Percentiles rank a stretch among this genome's conserved stretches.
These are phyloP conservation scores for Nannoperca obscura DNA, from an alignment of 2,797 vertebrate species.

Conservation along the genomic window DNA sequence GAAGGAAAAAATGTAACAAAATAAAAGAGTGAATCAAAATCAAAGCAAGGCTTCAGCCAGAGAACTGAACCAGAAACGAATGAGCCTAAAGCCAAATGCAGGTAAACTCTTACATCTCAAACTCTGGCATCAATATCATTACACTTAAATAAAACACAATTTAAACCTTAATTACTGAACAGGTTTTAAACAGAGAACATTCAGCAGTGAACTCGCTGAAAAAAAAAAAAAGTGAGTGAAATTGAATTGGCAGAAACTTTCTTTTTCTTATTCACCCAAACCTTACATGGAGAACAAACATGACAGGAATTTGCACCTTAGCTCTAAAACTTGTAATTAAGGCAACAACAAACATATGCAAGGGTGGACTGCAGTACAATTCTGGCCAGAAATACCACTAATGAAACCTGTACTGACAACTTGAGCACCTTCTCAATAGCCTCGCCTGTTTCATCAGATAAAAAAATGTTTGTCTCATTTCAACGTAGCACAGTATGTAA, in stretches of 20 bases:
- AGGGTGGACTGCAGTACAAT: background rate
- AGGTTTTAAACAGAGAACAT: background rate
- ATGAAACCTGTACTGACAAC: constrained; percentile 2
- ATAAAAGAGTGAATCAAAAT: constrained; percentile 68
- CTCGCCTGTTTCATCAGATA: background rate
- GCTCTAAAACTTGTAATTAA: background rate
- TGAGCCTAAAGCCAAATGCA: constrained; percentile 52
- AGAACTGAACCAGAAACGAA: constrained; percentile 72
- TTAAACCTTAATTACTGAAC: background rate
- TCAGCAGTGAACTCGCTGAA: background rate
- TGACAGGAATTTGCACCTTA: background rate
- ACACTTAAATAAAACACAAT: constrained; percentile 7
- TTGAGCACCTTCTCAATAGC: background rate
- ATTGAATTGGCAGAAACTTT: background rate
- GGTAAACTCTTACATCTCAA: constrained; percentile 25
- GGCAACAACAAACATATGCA: background rate
- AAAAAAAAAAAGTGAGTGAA: background rate
- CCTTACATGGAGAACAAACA: background rate
- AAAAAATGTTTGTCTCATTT: background rate
- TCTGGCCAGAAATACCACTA: background rate
- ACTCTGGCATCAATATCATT: constrained; percentile 28
- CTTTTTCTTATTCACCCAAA: background rate
- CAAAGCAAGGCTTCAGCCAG: constrained; percentile 81
- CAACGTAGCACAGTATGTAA: background rate
- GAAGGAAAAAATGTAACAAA: constrained; percentile 65